phyloP scores from a whole-genome alignment of 2,797 vertebrate genomes.

The Sebastes minor region DNA sequence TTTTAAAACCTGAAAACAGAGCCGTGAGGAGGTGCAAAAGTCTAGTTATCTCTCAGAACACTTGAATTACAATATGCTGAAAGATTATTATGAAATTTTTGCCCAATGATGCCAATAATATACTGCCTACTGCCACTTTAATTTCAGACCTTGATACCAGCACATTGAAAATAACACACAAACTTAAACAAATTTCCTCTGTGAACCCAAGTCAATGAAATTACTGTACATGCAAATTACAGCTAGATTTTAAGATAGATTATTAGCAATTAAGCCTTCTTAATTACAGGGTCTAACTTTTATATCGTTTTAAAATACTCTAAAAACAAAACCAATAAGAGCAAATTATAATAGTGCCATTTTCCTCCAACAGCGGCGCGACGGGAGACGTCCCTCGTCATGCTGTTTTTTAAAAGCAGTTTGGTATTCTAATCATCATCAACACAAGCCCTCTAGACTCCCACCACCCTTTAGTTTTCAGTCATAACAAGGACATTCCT shows the following conservation, averaged over 20 bases:
- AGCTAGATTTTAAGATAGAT: background rate
- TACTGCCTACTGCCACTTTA: too few species aligned
- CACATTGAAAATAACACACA: background rate
- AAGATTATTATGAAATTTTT: rapidly evolving
- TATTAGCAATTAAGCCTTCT: background rate
- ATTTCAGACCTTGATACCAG: background rate
- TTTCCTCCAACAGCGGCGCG: background rate
- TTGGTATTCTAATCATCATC: background rate
- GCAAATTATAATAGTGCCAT: background rate
- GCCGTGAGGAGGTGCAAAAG: rapidly evolving
- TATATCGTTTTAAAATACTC: background rate
- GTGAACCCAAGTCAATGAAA: background rate
- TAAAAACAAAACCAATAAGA: background rate
- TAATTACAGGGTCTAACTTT: background rate
- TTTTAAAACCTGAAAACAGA: too few species aligned
- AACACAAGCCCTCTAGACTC: background rate
- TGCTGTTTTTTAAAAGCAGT: background rate
- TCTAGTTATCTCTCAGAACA: too few species aligned
- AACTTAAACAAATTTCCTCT: background rate
- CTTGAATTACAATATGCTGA: too few species aligned
- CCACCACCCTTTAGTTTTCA: background rate
- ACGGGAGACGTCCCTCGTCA: background rate
- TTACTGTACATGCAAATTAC: background rate
- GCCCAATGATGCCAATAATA: too few species aligned
- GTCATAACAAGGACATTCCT: background rate